Base-by-base conservation (phyloP, 2,888 invertebrate species). In the Brenthis hecate region DNA sequence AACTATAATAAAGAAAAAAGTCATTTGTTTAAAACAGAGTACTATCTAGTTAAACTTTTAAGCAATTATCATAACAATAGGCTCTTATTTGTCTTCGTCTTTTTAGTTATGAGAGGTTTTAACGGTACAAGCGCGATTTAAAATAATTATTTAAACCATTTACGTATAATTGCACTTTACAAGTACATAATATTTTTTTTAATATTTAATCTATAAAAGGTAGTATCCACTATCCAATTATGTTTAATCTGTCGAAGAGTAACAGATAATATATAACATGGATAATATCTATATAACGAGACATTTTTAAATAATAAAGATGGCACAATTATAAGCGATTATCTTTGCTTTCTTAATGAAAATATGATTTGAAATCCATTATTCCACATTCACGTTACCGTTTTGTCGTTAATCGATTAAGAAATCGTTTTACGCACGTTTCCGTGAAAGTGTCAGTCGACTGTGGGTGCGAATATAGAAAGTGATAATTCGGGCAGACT, bases 351-450 rank as follows among this genome's bases (percentile, higher is more conserved):
- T 76, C 73, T 77, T 79, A 78, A 81, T 78, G 73, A 78, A 78
- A 80, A 78, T 76, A 78, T 78, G 77, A 81, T 79, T 78, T 73
- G 71, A 75, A 85, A 84, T 82, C 85, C 83, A 86, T 88, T 87
- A 87, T 84, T 86, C 85, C 80, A 87, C 85, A 85, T 87, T 84
- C 82, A 83, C 82, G 87, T 88, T 88, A 89, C 89, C 86, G 91
- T 85, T 90, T 86, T 81, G 82, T 76, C 80, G 77, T 76, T 86
- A 89, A 89, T 89, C 85, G 87, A 86, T 89, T 88, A 85, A 85
- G 76, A 83, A 85, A 87, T 86, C 81, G 83, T 79, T 87, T 85
- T 85, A 84, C 85, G 84, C 84, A 83, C 83, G 81, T 85, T 86
- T 86, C 84, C 85, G 90, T 85, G 91, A 91, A 91, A 91, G 90